Percentiles rank a stretch among this genome's conserved stretches.
Evolutionary conservation across 2,797 vertebrate species (phyloP).

Genomic region (Pantherophis vulpinus): DNA sequence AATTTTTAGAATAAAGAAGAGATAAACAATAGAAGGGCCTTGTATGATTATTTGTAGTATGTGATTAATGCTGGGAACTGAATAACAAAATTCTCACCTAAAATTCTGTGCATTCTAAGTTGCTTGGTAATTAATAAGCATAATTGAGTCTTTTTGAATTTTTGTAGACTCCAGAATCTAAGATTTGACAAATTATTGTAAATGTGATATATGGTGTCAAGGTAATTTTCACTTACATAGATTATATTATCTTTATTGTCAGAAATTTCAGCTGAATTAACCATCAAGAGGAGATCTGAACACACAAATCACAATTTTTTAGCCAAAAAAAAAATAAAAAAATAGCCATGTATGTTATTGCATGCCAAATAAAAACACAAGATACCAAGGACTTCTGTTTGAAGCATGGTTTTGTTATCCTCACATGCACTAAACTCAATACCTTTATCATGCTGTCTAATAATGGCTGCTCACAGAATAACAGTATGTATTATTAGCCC

Average conservation of each 20-base stretch:
- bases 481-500: slow-evolving; percentile 66
- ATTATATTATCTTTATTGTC: background rate
- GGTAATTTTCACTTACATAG: background rate
- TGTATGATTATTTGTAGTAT: background rate
- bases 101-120: background rate
- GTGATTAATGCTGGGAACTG: background rate
- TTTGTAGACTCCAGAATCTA: background rate
- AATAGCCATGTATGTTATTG: no score
- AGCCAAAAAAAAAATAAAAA: background rate
- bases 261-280: background rate
- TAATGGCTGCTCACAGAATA: slow-evolving; percentile 70
- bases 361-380: background rate
- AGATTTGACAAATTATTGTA: background rate
- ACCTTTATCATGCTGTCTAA: slow-evolving; percentile 71
- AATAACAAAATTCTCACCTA: background rate
- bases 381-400: background rate
- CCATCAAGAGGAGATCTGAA: background rate
- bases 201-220: background rate
- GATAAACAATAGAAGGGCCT: background rate
- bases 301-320: background rate
- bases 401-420: background rate
- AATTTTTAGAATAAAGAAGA: slow-evolving; percentile 44
- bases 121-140: background rate
- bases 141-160: background rate
- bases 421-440: slow-evolving; percentile 36